Evolutionary conservation across 1,140 invertebrate genomes (phyloP).

Genomic region (Stenopsyche tienmushanensis): DNA sequence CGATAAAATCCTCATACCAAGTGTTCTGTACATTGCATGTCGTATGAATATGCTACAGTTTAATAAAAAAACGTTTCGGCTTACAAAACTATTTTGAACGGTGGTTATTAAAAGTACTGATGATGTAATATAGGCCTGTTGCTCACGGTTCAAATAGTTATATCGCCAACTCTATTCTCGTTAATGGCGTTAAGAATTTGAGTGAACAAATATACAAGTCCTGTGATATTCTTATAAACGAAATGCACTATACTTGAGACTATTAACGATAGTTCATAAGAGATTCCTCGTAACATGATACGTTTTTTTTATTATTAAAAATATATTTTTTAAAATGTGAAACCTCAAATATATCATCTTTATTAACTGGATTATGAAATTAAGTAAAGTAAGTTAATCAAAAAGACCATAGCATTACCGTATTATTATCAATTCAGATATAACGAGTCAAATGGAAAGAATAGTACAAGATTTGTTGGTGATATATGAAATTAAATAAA

Average conservation of each 20-base stretch:
- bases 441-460: no score
- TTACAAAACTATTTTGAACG: background rate
- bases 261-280: no score
- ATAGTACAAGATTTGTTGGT: background rate
- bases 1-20: no score
- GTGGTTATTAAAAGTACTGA: background rate
- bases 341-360: no score
- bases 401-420: no score
- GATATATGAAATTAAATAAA: background rate
- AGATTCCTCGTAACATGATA: no score
- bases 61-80: background rate
- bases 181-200: background rate
- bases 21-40: background rate
- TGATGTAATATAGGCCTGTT: background rate
- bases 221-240: background rate
- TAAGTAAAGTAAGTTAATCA: no score
- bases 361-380: no score
- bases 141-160: background rate
- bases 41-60: background rate
- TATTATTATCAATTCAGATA: no score
- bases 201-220: background rate
- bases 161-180: background rate
- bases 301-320: no score
- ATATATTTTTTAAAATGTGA: no score
- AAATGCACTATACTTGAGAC: no score